These are phyloP conservation scores for Mythimna loreyi DNA, from an alignment of 2,888 invertebrate genomes.

Conservation along the genomic window DNA sequence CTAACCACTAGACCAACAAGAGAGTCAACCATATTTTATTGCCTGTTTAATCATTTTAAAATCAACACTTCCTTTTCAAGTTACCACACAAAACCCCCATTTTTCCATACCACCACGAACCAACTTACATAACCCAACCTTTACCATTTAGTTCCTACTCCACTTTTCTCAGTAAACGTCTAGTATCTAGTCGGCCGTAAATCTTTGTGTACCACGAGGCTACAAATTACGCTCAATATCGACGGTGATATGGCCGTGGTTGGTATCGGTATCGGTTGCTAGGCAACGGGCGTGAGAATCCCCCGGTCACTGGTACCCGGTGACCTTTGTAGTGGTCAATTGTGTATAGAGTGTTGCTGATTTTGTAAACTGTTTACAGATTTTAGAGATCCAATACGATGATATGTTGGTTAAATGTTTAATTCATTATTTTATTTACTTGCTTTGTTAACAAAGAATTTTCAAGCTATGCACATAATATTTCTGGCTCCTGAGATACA, in stretches of 20 bases:
- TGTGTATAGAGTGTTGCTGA: slow-evolving; percentile 48
- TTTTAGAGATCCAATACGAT: slow-evolving; percentile 19
- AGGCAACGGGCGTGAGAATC: slow-evolving; percentile 84
- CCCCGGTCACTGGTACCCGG: slow-evolving; percentile 63
- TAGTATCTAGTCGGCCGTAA: slow-evolving; percentile 76
- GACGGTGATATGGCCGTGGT: slow-evolving; percentile 74
- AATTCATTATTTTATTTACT: slow-evolving; percentile 25
- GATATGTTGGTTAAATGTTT: slow-evolving; percentile 18
- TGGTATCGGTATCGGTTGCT: slow-evolving; percentile 76
- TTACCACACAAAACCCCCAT: slow-evolving; percentile 7
- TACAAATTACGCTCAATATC: slow-evolving; percentile 87
- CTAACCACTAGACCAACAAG: no score
- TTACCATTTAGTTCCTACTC: slow-evolving; percentile 56
- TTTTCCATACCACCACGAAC: slow-evolving; percentile 1
- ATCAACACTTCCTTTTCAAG: background rate
- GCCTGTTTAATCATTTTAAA: background rate
- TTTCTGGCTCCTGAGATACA: no score
- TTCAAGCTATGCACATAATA: no score
- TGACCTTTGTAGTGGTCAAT: slow-evolving; percentile 64
- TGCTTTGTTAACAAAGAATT: background rate
- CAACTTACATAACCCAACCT: slow-evolving; percentile 49
- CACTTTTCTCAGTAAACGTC: slow-evolving; percentile 66
- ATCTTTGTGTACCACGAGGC: slow-evolving; percentile 80
- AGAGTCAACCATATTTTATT: no score
- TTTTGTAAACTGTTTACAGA: slow-evolving; percentile 26